Conservation (phyloP, 2,113 vertebrate genomes). For the Colinus virginianus region DNA sequence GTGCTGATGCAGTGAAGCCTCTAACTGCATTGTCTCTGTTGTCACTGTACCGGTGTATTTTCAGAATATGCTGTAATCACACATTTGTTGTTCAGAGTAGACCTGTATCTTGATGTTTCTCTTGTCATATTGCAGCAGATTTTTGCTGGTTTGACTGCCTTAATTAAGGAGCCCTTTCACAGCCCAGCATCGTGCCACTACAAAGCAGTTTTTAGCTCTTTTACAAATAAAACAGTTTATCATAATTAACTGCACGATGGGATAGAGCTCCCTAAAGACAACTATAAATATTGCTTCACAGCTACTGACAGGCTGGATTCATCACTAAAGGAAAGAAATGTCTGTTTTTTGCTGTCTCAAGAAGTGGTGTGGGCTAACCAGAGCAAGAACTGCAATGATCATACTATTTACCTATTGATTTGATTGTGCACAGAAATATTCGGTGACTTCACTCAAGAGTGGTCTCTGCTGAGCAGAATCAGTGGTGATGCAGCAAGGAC, state of each 20-base stretch:
- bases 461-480: background rate
- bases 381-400: constrained; percentile 2
- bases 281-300: constrained; percentile 49
- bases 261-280: constrained; percentile 48
- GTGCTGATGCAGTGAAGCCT: background rate
- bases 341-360: constrained; percentile 22
- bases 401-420: constrained; percentile 8
- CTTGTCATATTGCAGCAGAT: background rate
- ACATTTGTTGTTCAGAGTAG: background rate
- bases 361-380: background rate
- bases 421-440: background rate
- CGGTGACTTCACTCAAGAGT: background rate
- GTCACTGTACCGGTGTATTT: background rate
- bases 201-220: constrained; percentile 16
- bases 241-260: constrained; percentile 45
- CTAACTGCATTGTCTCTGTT: background rate
- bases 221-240: constrained; percentile 62
- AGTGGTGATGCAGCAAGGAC: background rate
- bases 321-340: background rate
- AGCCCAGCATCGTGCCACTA: background rate
- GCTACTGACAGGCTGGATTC: constrained; percentile 27
- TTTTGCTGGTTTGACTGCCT: background rate
- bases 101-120: background rate
- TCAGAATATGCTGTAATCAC: background rate
- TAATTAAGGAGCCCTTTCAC: background rate